A percentile compares a stretch with the other conserved stretches of the same genome.
These are phyloP conservation scores for Piprites chloris DNA, from an alignment of 2,113 vertebrate species.

Conservation along the genomic window DNA sequence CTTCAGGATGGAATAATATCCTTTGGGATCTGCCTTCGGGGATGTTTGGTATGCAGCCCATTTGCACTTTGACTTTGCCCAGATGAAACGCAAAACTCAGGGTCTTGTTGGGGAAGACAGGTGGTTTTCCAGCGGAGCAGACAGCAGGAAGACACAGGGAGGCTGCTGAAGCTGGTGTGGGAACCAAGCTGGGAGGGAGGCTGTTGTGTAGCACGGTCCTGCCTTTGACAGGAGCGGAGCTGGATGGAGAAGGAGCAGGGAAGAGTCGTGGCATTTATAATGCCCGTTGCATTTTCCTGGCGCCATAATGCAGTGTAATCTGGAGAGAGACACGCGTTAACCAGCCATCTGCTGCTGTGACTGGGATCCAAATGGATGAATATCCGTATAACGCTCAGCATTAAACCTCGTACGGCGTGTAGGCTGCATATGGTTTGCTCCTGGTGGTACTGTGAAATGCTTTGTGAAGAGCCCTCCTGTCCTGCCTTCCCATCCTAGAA, in stretches of 20 bases:
- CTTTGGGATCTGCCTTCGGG: background rate
- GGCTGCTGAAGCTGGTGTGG: background rate
- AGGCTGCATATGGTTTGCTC: background rate
- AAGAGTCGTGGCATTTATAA: fast-evolving
- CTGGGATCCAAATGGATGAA: background rate
- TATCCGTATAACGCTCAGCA: background rate
- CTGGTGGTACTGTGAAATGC: background rate
- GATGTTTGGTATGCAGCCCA: background rate
- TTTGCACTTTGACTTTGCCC: background rate
- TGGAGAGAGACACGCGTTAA: background rate
- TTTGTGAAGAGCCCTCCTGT: background rate
- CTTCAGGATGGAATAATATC: background rate
- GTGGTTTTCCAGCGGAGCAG: background rate
- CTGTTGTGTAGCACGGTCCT: background rate
- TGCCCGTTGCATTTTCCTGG: background rate
- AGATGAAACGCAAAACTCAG: fast-evolving
- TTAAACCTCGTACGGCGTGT: fast-evolving
- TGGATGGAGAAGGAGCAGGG: background rate
- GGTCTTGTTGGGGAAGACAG: background rate
- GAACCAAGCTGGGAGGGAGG: background rate
- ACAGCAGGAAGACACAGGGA: background rate
- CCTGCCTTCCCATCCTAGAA: background rate
- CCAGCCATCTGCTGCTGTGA: slow-evolving; percentile 21
- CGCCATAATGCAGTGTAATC: background rate
- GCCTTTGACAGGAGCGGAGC: background rate